phyloP scores from a whole-genome alignment of 2,113 vertebrate species.

The Puma concolor region DNA sequence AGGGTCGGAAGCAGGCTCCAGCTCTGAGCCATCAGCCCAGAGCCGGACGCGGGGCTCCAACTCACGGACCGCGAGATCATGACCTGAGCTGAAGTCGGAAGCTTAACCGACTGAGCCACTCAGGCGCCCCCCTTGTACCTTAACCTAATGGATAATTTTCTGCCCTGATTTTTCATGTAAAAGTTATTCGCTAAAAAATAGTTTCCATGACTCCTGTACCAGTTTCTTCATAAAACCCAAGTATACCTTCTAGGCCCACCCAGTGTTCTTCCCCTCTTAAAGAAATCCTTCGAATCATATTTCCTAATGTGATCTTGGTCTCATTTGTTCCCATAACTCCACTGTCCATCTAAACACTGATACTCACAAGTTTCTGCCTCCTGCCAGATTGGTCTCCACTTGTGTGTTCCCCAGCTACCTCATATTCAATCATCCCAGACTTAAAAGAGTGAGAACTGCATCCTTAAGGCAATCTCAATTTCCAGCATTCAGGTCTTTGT shows the following conservation, averaged over 20 bases:
- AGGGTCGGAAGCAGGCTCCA: too few relatives aligned
- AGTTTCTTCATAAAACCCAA: neutral
- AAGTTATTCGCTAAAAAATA: neutral
- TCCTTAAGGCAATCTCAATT: neutral
- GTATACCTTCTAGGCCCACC: neutral
- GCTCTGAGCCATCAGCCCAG: too few relatives aligned
- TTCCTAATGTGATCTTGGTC: neutral
- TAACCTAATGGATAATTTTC: neutral
- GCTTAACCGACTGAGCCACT: too few relatives aligned
- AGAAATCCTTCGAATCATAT: neutral
- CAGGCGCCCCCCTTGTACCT: neutral
- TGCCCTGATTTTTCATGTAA: neutral
- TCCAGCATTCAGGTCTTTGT: neutral
- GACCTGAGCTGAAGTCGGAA: too few relatives aligned
- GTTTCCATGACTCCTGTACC: neutral
- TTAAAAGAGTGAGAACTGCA: neutral
- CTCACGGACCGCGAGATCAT: accelerated
- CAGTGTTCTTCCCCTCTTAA: neutral
- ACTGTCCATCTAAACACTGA: neutral
- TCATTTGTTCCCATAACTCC: neutral
- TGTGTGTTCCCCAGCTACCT: neutral
- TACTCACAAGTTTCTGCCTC: neutral
- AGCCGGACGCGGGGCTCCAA: too few relatives aligned
- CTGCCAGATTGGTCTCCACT: neutral
- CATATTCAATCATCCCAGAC: neutral